These are phyloP conservation scores for Lithosia quadra DNA, from an alignment of 2,888 invertebrate species.

Conservation along the genomic window DNA sequence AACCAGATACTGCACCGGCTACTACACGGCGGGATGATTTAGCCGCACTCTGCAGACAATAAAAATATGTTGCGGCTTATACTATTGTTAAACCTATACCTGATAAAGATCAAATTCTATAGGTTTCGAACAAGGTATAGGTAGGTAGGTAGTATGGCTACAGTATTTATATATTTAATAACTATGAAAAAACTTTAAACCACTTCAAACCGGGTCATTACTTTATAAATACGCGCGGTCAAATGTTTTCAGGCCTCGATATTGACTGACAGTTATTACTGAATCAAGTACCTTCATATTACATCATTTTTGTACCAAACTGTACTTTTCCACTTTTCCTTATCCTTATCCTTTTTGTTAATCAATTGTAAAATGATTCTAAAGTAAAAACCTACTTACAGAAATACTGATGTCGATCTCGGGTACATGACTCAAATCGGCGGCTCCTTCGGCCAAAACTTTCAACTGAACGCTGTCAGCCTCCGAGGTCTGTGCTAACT, in stretches of 20 bases:
- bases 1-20: conserved; percentile 78
- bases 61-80: not conserved
- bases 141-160: no score
- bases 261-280: not conserved
- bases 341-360: no score
- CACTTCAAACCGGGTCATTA: not conserved
- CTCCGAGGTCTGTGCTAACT: conserved; percentile 81
- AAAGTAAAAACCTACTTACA: conserved; percentile 61
- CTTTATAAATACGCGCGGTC: not conserved
- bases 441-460: conserved; percentile 88
- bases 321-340: no score
- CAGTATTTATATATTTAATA: no score
- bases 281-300: not conserved
- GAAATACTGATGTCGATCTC: conserved; percentile 73
- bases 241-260: no score
- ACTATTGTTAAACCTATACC: no score
- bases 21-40: conserved; percentile 77
- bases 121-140: no score
- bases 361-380: no score
- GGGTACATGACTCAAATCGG: conserved; percentile 85
- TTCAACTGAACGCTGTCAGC: conserved; percentile 81
- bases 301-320: not conserved
- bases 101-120: no score
- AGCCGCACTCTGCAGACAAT: conserved; percentile 61
- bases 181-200: no score